Percentiles rank a stretch among this genome's conserved stretches.
These are phyloP conservation scores for Cavia aperea DNA, from an alignment of 2,113 vertebrate genomes.

Conservation along the genomic window DNA sequence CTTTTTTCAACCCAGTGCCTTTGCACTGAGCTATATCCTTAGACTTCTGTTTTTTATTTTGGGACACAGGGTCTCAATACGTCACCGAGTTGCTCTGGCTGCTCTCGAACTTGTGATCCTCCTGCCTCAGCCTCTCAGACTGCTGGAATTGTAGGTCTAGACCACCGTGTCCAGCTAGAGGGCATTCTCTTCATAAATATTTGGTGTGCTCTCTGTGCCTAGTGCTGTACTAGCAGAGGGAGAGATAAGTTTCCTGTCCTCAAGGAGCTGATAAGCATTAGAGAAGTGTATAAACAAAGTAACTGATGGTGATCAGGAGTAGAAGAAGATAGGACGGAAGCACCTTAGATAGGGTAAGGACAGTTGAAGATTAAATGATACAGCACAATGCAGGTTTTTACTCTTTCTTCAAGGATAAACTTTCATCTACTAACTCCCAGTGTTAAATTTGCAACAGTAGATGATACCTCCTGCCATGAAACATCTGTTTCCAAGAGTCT, in stretches of 20 bases:
- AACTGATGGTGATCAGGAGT: not conserved
- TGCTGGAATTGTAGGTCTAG: not conserved
- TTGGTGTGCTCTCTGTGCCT: not conserved
- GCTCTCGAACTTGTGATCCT: not conserved
- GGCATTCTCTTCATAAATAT: not conserved
- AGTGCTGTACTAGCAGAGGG: not conserved
- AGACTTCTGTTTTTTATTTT: not conserved
- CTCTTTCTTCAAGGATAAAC: not conserved
- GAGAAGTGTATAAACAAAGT: slow-evolving; percentile 16
- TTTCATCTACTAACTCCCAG: not conserved
- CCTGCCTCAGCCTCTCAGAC: not conserved
- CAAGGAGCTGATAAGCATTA: slow-evolving; percentile 30
- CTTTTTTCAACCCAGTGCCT: not conserved
- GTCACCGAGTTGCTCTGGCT: not conserved
- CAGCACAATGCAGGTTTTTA: not conserved
- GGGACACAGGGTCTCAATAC: not conserved
- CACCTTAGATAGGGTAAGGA: not conserved
- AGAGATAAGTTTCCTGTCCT: not conserved
- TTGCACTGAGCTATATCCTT: not conserved
- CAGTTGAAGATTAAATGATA: not conserved
- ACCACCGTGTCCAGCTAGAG: not conserved
- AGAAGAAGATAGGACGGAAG: not conserved
- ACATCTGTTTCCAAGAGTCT: not conserved
- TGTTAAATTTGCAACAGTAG: slow-evolving; percentile 5
- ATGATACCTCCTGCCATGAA: not conserved